A percentile compares a stretch with the other conserved stretches of the same genome.
phyloP scores from a whole-genome alignment of 2,888 invertebrate genomes.

The Junonia oenone region DNA sequence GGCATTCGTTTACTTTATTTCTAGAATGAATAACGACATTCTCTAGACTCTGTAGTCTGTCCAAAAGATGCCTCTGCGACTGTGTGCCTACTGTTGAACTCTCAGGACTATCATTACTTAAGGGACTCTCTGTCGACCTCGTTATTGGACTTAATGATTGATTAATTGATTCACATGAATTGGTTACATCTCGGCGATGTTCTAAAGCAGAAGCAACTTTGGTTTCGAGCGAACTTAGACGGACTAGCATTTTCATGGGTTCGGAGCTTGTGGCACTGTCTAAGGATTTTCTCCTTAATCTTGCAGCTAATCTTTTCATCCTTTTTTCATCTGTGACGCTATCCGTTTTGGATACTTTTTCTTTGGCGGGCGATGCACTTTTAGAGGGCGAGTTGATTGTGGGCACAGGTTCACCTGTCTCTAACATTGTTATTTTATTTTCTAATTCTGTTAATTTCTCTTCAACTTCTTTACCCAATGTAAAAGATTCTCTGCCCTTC shows the following conservation, averaged over 20 bases:
- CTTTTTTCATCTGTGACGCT: slow-evolving; percentile 69
- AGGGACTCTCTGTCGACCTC: slow-evolving; percentile 58
- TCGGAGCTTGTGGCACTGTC: slow-evolving; percentile 89
- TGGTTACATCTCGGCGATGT: slow-evolving; percentile 64
- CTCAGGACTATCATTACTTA: slow-evolving; percentile 49
- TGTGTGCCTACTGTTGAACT: slow-evolving; percentile 66
- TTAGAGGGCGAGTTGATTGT: slow-evolving; percentile 72
- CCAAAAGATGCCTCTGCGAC: slow-evolving; percentile 75
- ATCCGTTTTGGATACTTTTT: slow-evolving; percentile 73
- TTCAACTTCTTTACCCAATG: slow-evolving; percentile 90
- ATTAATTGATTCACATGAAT: slow-evolving; percentile 68
- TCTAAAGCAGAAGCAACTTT: slow-evolving; percentile 83
- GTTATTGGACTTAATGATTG: slow-evolving; percentile 66
- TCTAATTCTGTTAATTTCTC: slow-evolving; percentile 90
- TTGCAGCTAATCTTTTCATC: slow-evolving; percentile 73
- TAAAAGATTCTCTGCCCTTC: slow-evolving; percentile 89
- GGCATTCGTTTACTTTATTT: slow-evolving; percentile 84
- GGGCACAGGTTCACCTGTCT: slow-evolving; percentile 69
- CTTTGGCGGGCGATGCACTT: slow-evolving; percentile 76
- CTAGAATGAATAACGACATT: slow-evolving; percentile 82
- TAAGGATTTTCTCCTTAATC: slow-evolving; percentile 85
- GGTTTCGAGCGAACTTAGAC: slow-evolving; percentile 87
- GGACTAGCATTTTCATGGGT: slow-evolving; percentile 88
- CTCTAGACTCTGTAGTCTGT: slow-evolving; percentile 81
- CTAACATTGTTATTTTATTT: slow-evolving; percentile 85